phyloP scores from a whole-genome alignment of 2,888 invertebrate genomes.

The Cecidostiba fungosa region DNA sequence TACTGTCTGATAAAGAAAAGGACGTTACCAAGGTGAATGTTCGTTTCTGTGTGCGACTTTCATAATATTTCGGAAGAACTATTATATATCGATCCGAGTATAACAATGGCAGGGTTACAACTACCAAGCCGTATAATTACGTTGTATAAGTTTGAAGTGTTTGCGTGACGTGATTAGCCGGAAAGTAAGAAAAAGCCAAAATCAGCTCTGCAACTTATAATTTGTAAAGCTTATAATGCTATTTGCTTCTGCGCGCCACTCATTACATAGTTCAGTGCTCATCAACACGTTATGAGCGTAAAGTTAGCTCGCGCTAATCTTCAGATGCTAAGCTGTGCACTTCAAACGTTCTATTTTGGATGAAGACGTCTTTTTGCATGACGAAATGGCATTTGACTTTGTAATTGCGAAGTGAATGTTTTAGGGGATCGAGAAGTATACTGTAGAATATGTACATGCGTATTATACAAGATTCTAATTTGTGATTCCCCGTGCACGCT shows the following conservation, averaged over 20 bases:
- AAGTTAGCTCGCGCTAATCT: conserved; percentile 11
- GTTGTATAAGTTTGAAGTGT: background rate
- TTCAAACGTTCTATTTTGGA: background rate
- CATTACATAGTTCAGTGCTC: background rate
- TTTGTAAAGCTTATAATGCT: background rate
- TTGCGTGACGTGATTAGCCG: background rate
- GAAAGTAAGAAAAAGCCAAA: background rate
- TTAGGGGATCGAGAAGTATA: background rate
- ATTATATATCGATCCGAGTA: no score
- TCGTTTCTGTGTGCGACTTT: no score
- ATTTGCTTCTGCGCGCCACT: background rate
- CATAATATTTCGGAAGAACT: no score
- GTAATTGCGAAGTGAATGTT: no score
- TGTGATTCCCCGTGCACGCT: no score
- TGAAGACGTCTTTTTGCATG: conserved; percentile 4
- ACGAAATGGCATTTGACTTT: background rate
- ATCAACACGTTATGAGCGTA: background rate
- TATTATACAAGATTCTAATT: no score
- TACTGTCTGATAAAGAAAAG: background rate
- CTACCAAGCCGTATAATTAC: background rate
- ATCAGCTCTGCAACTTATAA: background rate
- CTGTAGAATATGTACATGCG: no score
- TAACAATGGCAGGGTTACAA: no score
- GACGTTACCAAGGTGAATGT: background rate
- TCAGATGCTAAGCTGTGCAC: background rate